Conservation (phyloP, 2,888 invertebrate genomes). For the Agriotes lineatus region DNA sequence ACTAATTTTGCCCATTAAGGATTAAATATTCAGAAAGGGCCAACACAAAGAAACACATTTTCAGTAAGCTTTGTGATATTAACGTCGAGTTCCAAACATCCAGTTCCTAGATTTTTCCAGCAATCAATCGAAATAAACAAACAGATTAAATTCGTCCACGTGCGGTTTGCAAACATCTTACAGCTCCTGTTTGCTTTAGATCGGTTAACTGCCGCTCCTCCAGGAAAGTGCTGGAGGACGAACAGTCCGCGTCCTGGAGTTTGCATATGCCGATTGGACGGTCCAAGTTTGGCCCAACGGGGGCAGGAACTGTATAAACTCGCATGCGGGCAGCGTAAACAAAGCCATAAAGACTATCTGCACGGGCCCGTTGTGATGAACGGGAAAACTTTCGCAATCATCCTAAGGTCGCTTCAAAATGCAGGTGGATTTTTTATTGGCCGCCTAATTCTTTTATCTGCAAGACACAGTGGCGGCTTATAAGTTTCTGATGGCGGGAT, state of each 20-base stretch:
- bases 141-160: constrained; percentile 3
- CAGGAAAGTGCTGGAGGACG: too few species aligned
- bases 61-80: too few species aligned
- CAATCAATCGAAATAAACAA: too few species aligned
- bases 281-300: constrained; percentile 47
- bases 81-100: too few species aligned
- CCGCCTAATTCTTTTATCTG: constrained; percentile 13
- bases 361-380: constrained; percentile 59
- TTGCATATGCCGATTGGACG: constrained; percentile 43
- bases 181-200: background rate
- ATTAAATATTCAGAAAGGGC: too few species aligned
- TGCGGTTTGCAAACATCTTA: background rate
- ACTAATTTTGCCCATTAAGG: too few species aligned
- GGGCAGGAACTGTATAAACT: constrained; percentile 60
- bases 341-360: constrained; percentile 64
- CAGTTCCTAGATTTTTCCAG: too few species aligned
- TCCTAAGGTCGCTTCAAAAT: constrained; percentile 58
- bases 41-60: too few species aligned
- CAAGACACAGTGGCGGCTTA: too few species aligned
- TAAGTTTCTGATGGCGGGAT: too few species aligned
- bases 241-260: too few species aligned
- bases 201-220: background rate
- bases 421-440: constrained; percentile 54
- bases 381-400: constrained; percentile 64
- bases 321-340: constrained; percentile 62